Evolutionary conservation across 2,797 vertebrate species (phyloP), one percentile per base, ranked within the genome.

Genomic region (Mareca strepera): DNA sequence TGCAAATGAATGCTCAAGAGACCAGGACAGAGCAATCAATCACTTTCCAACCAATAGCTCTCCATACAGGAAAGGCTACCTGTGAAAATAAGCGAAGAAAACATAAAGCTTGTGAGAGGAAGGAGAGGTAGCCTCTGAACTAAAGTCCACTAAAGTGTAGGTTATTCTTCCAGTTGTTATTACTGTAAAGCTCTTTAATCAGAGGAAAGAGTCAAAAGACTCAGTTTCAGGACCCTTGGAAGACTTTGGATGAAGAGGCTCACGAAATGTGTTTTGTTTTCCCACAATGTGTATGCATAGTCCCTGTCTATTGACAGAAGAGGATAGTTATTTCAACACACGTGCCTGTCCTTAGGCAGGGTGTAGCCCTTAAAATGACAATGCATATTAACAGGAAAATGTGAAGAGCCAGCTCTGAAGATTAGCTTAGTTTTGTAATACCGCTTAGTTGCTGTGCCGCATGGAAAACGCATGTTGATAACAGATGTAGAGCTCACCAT

Each of bases 401-500:
- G 17, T 55, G 74, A 48, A 46, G n/a, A 75, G 82, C 43, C 59
- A 55, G 63, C 84, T 85, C 60, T 92, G 91, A 93, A 93, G 70
- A 86, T 93, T 84, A 79, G 60, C 73, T 80, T 55, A 52, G 72
- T 78, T 90, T 95, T 82, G 69, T 68, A 52, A 59, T 20, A 17
- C 58, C 85, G 72, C 87, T 87, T 62, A 68, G 59, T 23, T 90
- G 64, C 81, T 91, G 48, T 12, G 33, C 82, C 56, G 85, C 74
- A 86, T 82, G 84, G 85, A 92, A 93, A 93, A 86, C 21, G 41
- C 58, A 39, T 25, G 37, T 80, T 72, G 69, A 72, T 86, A 86
- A 70, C 66, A 63, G 13, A 96, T 87, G 90, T 67, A 92, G 91
- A 92, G 85, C 94, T 94, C 80, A 87, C 58, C 67, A 72, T 84